Conservation (phyloP, 2,113 vertebrate genomes). For the Sterna hirundo region DNA sequence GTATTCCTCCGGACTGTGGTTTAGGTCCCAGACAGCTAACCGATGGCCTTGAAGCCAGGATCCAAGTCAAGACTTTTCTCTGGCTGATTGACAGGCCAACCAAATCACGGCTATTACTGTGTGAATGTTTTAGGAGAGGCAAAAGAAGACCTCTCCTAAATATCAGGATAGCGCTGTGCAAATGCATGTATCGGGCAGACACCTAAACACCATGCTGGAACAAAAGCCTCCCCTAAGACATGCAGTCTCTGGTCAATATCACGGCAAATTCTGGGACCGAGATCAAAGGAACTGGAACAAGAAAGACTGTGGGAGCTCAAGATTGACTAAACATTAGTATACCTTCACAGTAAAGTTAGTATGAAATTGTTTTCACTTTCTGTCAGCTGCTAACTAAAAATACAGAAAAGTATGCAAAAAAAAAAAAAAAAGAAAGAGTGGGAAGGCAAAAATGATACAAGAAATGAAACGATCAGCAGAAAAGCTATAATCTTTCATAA, state of each 20-base stretch:
- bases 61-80: background rate
- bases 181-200: background rate
- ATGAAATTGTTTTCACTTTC: background rate
- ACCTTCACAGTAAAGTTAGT: background rate
- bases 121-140: background rate
- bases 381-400: background rate
- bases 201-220: background rate
- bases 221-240: background rate
- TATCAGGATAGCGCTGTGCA: background rate
- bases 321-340: background rate
- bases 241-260: background rate
- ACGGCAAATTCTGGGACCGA: background rate
- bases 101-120: background rate
- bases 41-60: background rate
- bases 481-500: background rate
- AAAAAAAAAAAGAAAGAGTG: background rate
- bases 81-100: background rate
- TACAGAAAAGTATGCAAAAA: background rate
- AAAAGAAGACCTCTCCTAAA: background rate
- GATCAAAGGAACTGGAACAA: conserved; percentile 5
- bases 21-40: background rate
- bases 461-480: background rate
- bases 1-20: background rate
- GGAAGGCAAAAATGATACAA: background rate
- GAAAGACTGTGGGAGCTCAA: background rate